Percentiles rank a stretch among this genome's conserved stretches.
phyloP scores from a whole-genome alignment of 2,113 vertebrate genomes.

The Tichodroma muraria region DNA sequence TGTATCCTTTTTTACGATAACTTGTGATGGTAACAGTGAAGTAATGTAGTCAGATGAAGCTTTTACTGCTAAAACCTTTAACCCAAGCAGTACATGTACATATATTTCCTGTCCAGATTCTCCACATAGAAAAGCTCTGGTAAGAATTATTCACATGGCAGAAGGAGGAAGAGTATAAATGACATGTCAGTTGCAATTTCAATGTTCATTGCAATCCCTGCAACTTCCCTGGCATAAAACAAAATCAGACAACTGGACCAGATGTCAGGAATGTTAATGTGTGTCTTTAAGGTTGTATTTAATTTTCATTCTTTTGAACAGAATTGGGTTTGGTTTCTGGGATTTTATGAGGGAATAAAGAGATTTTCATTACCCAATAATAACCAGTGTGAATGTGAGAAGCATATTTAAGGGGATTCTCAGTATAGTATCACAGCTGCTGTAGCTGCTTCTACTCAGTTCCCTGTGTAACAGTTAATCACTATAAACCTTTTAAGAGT shows the following conservation, averaged over 20 bases:
- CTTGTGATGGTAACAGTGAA: neutral
- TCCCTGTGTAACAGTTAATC: neutral
- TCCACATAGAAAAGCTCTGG: neutral
- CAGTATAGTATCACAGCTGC: neutral
- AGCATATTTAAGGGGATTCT: neutral
- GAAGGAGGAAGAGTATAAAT: constrained; percentile 1
- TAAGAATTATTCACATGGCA: neutral
- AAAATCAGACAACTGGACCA: neutral
- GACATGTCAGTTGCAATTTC: neutral
- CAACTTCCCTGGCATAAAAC: neutral
- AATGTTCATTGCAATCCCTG: neutral
- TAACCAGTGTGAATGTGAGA: neutral
- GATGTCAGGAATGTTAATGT: neutral
- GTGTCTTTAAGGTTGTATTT: neutral
- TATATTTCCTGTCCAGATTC: neutral
- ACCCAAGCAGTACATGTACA: neutral
- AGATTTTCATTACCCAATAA: neutral
- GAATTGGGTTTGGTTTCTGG: neutral
- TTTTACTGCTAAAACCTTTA: neutral
- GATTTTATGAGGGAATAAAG: neutral
- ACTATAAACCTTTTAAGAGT: neutral
- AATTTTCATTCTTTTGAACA: neutral
- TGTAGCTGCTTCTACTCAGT: neutral
- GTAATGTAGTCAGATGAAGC: neutral
- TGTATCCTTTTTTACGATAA: neutral